Conservation (phyloP, 92 coral and sea anemone genomes). For the Muricea muricata region DNA sequence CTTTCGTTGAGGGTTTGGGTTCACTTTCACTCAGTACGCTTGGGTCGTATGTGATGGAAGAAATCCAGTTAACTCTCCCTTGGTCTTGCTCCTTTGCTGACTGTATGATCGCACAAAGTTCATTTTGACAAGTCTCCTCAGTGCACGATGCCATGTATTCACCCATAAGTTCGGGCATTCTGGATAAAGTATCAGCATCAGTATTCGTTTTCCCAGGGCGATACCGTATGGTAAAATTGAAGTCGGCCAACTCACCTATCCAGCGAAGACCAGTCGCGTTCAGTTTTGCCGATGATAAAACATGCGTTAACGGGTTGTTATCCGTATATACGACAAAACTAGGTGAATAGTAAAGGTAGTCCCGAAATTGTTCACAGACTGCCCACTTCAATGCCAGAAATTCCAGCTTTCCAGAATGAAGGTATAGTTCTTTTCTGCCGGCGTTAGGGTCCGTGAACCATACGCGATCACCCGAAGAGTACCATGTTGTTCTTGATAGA, state of each 20-base stretch:
- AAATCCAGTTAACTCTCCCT: not conserved
- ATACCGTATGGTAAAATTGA: constrained; percentile 42
- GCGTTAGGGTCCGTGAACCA: constrained; percentile 54
- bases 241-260: constrained; percentile 51
- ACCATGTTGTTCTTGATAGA: constrained; percentile 42
- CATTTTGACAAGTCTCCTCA: constrained; percentile 8
- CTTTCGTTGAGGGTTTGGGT: not conserved
- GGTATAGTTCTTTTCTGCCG: constrained; percentile 49
- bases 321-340: not conserved
- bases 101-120: not conserved
- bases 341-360: constrained; percentile 42
- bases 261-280: constrained; percentile 38
- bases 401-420: constrained; percentile 53
- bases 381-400: constrained; percentile 42
- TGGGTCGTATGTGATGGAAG: not conserved
- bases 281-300: not conserved
- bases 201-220: constrained; percentile 28
- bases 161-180: constrained; percentile 23
- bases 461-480: constrained; percentile 43
- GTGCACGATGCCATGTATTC: constrained; percentile 24
- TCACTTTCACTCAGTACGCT: not conserved
- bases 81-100: not conserved
- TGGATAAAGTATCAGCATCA: constrained; percentile 47
- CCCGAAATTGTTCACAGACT: constrained; percentile 46
- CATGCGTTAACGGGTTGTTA: constrained; percentile 38